These are phyloP conservation scores for Dendrolimus pini DNA, from an alignment of 2,888 invertebrate genomes.

Conservation along the genomic window DNA sequence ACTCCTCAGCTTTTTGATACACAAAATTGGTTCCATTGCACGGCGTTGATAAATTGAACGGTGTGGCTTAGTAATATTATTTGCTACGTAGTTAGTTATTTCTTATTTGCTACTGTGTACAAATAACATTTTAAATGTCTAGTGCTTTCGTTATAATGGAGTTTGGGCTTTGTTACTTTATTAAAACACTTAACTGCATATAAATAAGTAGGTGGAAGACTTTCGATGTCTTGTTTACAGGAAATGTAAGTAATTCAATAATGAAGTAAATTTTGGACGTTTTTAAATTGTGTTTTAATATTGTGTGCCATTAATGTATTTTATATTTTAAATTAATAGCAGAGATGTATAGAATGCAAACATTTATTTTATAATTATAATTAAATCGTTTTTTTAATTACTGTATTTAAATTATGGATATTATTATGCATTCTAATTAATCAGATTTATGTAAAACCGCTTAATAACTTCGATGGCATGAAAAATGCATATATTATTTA, in stretches of 20 bases:
- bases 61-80: conserved; percentile 57
- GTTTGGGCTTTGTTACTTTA: conserved; percentile 1
- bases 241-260: neutral
- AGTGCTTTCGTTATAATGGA: conserved; percentile 34
- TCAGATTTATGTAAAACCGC: conserved; percentile 12
- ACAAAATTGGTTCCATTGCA: conserved; percentile 42
- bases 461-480: conserved; percentile 46
- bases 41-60: conserved; percentile 35
- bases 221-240: neutral
- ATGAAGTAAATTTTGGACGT: neutral
- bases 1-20: conserved; percentile 1
- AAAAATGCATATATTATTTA: conserved; percentile 39
- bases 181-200: neutral
- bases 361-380: conserved; percentile 18
- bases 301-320: conserved; percentile 15
- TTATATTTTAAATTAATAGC: neutral
- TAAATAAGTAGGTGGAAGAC: neutral
- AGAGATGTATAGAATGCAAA: conserved; percentile 36
- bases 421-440: conserved; percentile 13
- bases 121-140: conserved; percentile 34
- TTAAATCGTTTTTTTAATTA: no score
- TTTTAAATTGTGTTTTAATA: conserved; percentile 2
- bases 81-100: conserved; percentile 34
- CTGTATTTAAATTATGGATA: no score
- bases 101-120: conserved; percentile 18